phyloP scores from a whole-genome alignment of 2,888 invertebrate species.

The Acleris cristana region DNA sequence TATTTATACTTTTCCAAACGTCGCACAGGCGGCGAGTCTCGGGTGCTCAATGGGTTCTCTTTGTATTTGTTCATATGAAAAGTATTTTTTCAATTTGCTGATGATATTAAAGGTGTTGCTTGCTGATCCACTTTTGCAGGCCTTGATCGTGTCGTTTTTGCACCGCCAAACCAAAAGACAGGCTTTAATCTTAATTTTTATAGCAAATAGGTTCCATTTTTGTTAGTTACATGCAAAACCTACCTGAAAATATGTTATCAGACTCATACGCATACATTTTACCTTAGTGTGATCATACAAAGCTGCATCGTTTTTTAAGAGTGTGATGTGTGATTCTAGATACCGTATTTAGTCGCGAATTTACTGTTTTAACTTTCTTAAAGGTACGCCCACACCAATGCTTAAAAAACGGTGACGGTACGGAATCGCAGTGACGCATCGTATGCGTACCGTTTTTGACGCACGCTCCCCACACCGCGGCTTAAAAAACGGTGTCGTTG shows the following conservation, averaged over 20 bases:
- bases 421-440: no score
- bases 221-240: slow-evolving; percentile 29
- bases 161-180: no score
- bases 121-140: slow-evolving; percentile 4
- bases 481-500: no score
- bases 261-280: background rate
- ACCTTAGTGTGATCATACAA: slow-evolving; percentile 4
- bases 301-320: slow-evolving; percentile 12
- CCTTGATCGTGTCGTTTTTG: background rate
- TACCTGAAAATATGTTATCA: background rate
- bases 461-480: no score
- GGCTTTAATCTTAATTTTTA: background rate
- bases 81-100: no score
- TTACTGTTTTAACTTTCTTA: slow-evolving; percentile 5
- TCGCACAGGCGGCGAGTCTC: no score
- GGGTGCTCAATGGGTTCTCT: no score
- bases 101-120: background rate
- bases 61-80: no score
- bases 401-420: no score
- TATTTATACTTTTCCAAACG: no score
- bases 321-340: slow-evolving; percentile 19
- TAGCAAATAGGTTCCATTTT: slow-evolving; percentile 23
- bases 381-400: no score
- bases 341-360: background rate
- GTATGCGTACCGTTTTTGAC: no score